Conservation (phyloP, 1,140 invertebrate genomes). For the Caerostris darwini region DNA sequence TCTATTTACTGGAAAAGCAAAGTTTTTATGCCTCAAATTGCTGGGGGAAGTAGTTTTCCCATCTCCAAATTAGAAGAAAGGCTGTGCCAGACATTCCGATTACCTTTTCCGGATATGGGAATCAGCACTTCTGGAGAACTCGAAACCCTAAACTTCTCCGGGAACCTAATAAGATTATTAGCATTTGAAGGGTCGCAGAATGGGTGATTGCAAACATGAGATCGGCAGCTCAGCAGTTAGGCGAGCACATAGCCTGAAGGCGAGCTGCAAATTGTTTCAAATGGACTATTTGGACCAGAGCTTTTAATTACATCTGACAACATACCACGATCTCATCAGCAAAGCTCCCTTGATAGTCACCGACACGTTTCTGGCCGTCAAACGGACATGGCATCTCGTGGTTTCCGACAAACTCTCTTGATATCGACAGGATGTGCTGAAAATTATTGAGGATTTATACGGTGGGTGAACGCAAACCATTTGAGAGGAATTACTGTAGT, state of each 20-base stretch:
- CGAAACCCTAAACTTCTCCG: background rate
- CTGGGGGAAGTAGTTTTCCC: background rate
- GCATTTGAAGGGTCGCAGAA: constrained; percentile 13
- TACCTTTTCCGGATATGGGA: background rate
- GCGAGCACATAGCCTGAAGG: constrained; percentile 19
- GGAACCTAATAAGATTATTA: constrained; percentile 51
- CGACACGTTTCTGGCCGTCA: background rate
- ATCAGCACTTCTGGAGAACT: constrained; percentile 22
- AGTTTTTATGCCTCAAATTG: background rate
- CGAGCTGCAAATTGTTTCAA: constrained; percentile 51
- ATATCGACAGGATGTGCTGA: no score
- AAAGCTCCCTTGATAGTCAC: background rate
- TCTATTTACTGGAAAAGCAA: background rate
- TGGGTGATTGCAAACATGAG: background rate
- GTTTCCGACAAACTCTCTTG: no score
- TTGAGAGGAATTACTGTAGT: no score
- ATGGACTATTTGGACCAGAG: constrained; percentile 25
- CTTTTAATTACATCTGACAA: constrained; percentile 58
- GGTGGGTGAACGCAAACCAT: no score
- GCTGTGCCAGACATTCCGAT: no score
- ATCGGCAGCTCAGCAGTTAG: constrained; percentile 49
- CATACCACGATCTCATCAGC: constrained; percentile 32
- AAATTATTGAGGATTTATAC: no score
- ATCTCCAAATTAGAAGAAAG: background rate
- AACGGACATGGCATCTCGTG: no score